Evolutionary conservation across 2,888 invertebrate species (phyloP), one percentile per base, ranked within the genome.

Genomic region (Timandra comae): DNA sequence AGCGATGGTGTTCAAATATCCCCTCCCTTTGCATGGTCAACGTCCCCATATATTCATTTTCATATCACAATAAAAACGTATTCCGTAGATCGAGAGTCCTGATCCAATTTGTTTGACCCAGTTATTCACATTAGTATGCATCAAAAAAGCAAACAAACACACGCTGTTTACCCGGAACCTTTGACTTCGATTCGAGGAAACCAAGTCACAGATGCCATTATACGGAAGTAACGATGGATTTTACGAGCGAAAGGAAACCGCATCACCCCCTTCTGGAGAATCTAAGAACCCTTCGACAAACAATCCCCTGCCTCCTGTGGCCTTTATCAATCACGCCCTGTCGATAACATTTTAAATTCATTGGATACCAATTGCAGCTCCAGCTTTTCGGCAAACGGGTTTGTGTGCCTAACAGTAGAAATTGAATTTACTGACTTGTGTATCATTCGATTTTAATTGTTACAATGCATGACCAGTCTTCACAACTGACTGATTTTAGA

Each of bases 331-430:
- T 70, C 73, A 69, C 62, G 57, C 52, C 58, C 49, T 44, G 43
- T n/a, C 52, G 61, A 68, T 66, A 68, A 68, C 59, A 61, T 67
- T 71, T 70, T 67, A 64, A 73, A 71, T 65, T 69, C 58, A 52
- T 63, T 16, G 16, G n/a, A n/a, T n/a, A n/a, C n/a, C n/a, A n/a
- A n/a, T n/a, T n/a, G n/a, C n/a, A n/a, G n/a, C n/a, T n/a, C n/a
- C n/a, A n/a, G n/a, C n/a, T n/a, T n/a, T n/a, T n/a, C n/a, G n/a
- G n/a, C n/a, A n/a, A n/a, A n/a, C n/a, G n/a, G n/a, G n/a, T n/a
- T n/a, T n/a, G n/a, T n/a, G n/a, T n/a, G n/a, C n/a, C n/a, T n/a
- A n/a, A n/a, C n/a, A n/a, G n/a, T n/a, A n/a, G n/a, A n/a, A n/a
- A n/a, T n/a, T n/a, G n/a, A n/a, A n/a, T n/a, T n/a, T n/a, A n/a